Evolutionary conservation across 2,888 invertebrate species (phyloP), one percentile per base, ranked within the genome.

Genomic region (Brachypalpus laphriformis): DNA sequence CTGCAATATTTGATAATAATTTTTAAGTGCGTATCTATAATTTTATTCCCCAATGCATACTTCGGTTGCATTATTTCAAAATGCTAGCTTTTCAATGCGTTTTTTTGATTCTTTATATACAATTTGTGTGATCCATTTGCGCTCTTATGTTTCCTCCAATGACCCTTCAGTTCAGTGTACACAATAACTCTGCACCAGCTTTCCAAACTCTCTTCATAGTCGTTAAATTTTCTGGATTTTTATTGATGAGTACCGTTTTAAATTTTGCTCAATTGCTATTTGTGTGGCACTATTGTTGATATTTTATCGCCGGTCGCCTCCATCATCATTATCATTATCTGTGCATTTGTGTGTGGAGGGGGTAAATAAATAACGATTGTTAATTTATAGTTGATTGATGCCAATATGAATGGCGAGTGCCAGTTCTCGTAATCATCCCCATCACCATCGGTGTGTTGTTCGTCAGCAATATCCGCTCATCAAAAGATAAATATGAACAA

Each of bases 341-440:
- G 20, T 37, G 22, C n/a, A n/a, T 25, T 25, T 25, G 25, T 25
- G 25, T 37, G 40, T 54, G 45, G 8, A 20, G 54, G 65, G 51
- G 31, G 18, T 51, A 70, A 70, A 83, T 83, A 80, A 80, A 83
- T 80, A 74, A 74, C 80, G 70, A 70, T 83, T 80, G 68, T 65
- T 80, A 74, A 80, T 83, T 75, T 65, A 49, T 75, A 57, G 83
- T 80, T 83, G 80, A 83, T 83, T 83, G 80, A 80, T 80, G 82
- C 49, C 82, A 74, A 78, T 78, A 78, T 74, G 66, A 56, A 68
- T 78, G 61, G 66, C 65, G 34, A 34, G n/a, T 40, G 63, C 28
- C 22, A 61, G 61, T 54, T 34, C 20, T 47, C 45, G 51, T 56
- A 74, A 68, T 49, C 22, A 72, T 66, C 16, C 49, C 37, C 45